Percentiles rank a stretch among this genome's conserved stretches.
These are phyloP conservation scores for Saturnia pavonia DNA, from an alignment of 2,888 invertebrate species.

Conservation along the genomic window DNA sequence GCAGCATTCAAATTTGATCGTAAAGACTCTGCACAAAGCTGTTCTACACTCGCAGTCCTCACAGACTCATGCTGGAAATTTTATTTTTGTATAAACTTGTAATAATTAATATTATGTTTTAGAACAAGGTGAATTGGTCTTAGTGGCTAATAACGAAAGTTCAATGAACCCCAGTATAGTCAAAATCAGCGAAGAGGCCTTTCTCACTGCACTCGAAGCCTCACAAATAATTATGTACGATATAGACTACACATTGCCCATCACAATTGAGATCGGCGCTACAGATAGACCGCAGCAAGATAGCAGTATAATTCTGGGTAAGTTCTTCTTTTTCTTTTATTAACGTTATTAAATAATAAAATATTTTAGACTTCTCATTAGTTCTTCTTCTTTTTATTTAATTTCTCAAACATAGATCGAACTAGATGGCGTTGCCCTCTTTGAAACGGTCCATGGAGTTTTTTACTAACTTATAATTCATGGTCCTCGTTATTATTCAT, in stretches of 20 bases:
- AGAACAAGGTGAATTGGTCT: slow-evolving; percentile 56
- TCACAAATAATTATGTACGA: slow-evolving; percentile 63
- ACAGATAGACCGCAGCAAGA: slow-evolving; percentile 67
- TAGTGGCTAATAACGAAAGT: slow-evolving; percentile 51
- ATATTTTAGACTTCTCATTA: not conserved
- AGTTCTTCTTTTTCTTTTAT: slow-evolving; percentile 4
- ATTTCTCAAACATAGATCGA: too few relatives aligned
- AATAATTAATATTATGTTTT: slow-evolving; percentile 21
- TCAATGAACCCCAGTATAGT: slow-evolving; percentile 55
- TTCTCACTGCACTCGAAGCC: slow-evolving; percentile 64
- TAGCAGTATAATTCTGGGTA: slow-evolving; percentile 66
- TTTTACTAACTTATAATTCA: too few relatives aligned
- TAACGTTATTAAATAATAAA: not conserved
- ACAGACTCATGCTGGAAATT: not conserved
- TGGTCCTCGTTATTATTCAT: too few relatives aligned
- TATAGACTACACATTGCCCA: slow-evolving; percentile 64
- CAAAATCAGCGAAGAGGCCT: slow-evolving; percentile 70
- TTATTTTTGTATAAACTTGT: not conserved
- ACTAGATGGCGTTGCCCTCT: too few relatives aligned
- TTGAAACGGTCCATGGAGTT: too few relatives aligned
- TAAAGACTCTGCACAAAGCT: not conserved
- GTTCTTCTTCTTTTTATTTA: not conserved
- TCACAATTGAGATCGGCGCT: slow-evolving; percentile 71
- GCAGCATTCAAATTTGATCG: not conserved
- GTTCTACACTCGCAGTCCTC: not conserved